A percentile compares a stretch with the other conserved stretches of the same genome.
Evolutionary conservation across 2,888 invertebrate species (phyloP).

Genomic region (Cephalotes varians): DNA sequence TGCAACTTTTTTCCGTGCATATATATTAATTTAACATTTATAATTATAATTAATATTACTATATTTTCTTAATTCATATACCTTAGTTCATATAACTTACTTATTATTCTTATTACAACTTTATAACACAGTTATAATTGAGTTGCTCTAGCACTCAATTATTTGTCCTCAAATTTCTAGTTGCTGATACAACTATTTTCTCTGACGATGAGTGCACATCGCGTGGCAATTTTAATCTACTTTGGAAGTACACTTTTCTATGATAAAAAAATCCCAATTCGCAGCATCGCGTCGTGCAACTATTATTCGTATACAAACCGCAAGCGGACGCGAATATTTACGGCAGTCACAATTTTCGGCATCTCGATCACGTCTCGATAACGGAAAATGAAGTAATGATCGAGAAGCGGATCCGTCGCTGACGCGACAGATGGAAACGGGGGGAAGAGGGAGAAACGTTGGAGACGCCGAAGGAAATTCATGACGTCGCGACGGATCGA

Average conservation of each 20-base stretch:
- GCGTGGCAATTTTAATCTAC: background rate
- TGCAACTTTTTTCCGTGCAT: too few relatives aligned
- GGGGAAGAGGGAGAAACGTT: constrained; percentile 64
- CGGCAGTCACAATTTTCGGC: background rate
- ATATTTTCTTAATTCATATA: too few relatives aligned
- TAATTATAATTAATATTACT: too few relatives aligned
- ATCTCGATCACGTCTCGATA: constrained; percentile 2
- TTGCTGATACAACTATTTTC: too few relatives aligned
- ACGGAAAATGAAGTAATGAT: constrained; percentile 32
- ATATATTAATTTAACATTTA: too few relatives aligned
- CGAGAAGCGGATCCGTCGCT: background rate
- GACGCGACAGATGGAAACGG: background rate
- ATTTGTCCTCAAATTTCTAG: too few relatives aligned
- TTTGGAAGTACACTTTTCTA: background rate
- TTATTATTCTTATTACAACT: too few relatives aligned
- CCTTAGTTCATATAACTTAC: too few relatives aligned
- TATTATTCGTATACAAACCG: background rate
- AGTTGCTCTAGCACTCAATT: too few relatives aligned
- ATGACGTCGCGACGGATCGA: constrained; percentile 75
- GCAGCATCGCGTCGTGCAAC: too few relatives aligned
- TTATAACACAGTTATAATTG: too few relatives aligned
- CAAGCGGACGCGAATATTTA: background rate
- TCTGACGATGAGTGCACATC: background rate
- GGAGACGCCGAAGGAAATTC: constrained; percentile 75
- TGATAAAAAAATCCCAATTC: background rate